These are phyloP conservation scores for Zelostemma sp. DNA, from an alignment of 1,140 invertebrate genomes.

Conservation along the genomic window DNA sequence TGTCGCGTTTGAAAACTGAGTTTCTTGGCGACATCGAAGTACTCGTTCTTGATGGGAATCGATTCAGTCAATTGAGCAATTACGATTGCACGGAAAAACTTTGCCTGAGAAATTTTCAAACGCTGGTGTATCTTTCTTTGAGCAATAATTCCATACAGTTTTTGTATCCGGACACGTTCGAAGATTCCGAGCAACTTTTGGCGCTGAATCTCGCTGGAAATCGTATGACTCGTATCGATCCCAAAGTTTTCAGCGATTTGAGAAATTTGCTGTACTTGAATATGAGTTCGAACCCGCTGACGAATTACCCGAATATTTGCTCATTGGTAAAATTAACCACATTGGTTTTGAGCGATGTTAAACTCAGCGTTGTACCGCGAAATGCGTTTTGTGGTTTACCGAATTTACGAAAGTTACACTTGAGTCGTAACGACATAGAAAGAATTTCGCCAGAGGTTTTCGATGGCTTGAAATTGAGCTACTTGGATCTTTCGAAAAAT, in stretches of 20 bases:
- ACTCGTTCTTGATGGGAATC: background rate
- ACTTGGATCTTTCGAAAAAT: slow-evolving; percentile 4
- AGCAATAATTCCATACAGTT: background rate
- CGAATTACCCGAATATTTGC: background rate
- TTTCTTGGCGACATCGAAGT: background rate
- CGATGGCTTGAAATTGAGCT: background rate
- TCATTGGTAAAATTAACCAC: background rate
- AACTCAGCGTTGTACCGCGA: background rate
- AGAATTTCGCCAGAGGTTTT: slow-evolving; percentile 3
- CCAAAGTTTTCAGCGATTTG: background rate
- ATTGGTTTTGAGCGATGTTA: background rate
- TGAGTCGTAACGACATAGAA: background rate
- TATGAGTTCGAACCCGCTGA: slow-evolving; percentile 3
- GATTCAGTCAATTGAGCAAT: background rate
- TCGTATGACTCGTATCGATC: background rate
- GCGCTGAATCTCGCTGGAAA: background rate
- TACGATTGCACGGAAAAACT: background rate
- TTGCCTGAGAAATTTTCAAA: background rate
- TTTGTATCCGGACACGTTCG: background rate
- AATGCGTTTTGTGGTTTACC: background rate
- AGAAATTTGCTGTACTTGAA: background rate
- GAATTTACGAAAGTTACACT: background rate
- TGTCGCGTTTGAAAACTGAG: background rate
- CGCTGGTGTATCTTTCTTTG: background rate
- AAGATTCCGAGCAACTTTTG: background rate